Conservation (phyloP, 53 echinoderm and acorn worm species). For the Astropecten irregularis region DNA sequence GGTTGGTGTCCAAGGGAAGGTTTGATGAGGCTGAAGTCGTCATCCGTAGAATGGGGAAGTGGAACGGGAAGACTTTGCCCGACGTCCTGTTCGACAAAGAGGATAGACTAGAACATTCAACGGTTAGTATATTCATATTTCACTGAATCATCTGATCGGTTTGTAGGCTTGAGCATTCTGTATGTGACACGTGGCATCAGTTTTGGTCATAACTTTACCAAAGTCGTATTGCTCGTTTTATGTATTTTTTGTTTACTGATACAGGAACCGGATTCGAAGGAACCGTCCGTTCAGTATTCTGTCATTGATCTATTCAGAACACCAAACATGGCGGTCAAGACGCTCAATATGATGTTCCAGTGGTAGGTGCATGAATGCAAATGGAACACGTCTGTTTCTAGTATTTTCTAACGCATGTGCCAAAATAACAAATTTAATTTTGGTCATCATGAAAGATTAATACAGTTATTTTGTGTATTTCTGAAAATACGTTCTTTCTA, state of each 20-base stretch:
- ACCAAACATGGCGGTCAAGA: conserved; percentile 62
- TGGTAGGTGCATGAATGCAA: conserved; percentile 42
- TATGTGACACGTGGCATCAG: too few species aligned
- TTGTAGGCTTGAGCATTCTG: too few species aligned
- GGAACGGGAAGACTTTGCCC: conserved; percentile 55
- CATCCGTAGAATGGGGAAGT: conserved; percentile 19
- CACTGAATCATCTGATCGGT: too few species aligned
- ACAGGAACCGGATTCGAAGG: conserved; percentile 12
- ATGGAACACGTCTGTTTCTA: too few species aligned
- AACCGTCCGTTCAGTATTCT: background rate
- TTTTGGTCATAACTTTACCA: too few species aligned
- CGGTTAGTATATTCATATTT: background rate
- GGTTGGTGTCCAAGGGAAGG: conserved; percentile 42
- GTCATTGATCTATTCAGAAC: conserved; percentile 39
- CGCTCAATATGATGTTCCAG: conserved; percentile 47
- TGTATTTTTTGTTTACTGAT: too few species aligned
- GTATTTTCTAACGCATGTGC: too few species aligned
- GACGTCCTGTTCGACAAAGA: conserved; percentile 61
- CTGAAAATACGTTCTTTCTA: too few species aligned
- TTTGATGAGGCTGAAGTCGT: conserved; percentile 44
- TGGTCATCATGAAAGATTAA: too few species aligned
- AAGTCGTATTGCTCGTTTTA: too few species aligned
- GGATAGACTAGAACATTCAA: conserved; percentile 28
- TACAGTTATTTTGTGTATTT: too few species aligned
- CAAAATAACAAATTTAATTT: too few species aligned